A percentile compares a stretch with the other conserved stretches of the same genome.
These are phyloP conservation scores for Hyperoodon ampullatus DNA, from an alignment of 2,113 vertebrate species.

Conservation along the genomic window DNA sequence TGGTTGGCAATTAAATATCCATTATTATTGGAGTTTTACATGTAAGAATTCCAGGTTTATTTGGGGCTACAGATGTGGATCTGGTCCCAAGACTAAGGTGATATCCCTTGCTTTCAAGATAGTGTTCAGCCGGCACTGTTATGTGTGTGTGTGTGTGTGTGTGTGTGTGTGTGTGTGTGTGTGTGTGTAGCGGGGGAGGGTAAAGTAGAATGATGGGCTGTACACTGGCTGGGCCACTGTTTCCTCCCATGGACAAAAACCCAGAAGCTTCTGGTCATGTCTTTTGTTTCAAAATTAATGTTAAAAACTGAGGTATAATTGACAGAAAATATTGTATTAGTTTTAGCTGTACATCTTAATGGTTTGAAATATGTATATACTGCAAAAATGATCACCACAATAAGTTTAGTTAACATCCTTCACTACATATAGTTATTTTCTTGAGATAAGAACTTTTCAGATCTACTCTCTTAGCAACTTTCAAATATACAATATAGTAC, in stretches of 20 bases:
- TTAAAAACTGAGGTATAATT: background rate
- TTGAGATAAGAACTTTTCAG: background rate
- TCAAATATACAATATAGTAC: background rate
- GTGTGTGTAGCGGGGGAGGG: no score
- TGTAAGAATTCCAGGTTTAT: no score
- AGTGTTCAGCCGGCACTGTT: no score
- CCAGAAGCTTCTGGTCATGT: background rate
- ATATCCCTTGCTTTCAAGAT: no score
- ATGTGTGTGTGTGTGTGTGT: no score
- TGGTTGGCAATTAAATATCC: no score
- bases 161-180: no score
- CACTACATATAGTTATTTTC: background rate
- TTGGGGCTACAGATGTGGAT: no score
- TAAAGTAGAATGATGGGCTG: background rate
- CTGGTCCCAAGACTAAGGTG: no score
- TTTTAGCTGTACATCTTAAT: background rate
- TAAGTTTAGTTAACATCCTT: background rate
- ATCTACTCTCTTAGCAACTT: background rate
- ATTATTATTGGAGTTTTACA: no score
- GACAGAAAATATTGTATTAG: background rate
- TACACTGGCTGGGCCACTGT: background rate
- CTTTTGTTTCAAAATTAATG: background rate
- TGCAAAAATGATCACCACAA: background rate
- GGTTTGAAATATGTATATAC: background rate
- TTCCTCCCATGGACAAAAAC: background rate